Evolutionary conservation across 2,888 invertebrate species (phyloP).

Genomic region (Drosophila rellima): DNA sequence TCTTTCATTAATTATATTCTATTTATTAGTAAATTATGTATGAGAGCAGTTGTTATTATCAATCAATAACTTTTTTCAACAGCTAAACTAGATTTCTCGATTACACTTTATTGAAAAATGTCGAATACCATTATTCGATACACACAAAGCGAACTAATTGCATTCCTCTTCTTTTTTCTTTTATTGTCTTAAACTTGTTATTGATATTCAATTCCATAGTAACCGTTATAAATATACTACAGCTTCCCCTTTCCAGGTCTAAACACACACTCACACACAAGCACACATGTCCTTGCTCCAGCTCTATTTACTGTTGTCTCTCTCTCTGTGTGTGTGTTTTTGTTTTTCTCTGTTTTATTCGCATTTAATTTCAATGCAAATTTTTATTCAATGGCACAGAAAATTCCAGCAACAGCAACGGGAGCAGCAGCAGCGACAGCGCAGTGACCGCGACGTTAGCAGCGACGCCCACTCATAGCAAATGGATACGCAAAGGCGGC

Average conservation of each 20-base stretch:
- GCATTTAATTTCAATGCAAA: conserved; percentile 49
- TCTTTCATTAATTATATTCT: background rate
- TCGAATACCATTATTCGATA: background rate
- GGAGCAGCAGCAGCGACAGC: conserved; percentile 9
- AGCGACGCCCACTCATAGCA: conserved; percentile 47
- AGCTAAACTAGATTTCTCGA: background rate
- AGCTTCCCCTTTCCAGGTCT: background rate
- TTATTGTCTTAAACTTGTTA: conserved; percentile 6
- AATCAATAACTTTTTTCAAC: background rate
- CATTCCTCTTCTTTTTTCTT: background rate
- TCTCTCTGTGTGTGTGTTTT: background rate
- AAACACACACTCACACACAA: background rate
- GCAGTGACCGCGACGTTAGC: background rate
- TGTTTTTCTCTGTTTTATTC: conserved; percentile 14
- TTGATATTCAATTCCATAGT: conserved; percentile 10
- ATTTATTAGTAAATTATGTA: no score
- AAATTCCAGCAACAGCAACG: conserved; percentile 55
- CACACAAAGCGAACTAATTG: background rate
- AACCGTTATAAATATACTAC: conserved; percentile 16
- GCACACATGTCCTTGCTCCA: conserved; percentile 6
- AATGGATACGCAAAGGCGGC: conserved; percentile 23
- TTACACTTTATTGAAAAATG: conserved; percentile 1
- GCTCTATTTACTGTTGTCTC: background rate
- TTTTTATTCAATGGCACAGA: conserved; percentile 57
- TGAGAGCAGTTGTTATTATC: no score